Base-by-base conservation (phyloP, 2,113 vertebrate species). In the Catagonus wagneri region DNA sequence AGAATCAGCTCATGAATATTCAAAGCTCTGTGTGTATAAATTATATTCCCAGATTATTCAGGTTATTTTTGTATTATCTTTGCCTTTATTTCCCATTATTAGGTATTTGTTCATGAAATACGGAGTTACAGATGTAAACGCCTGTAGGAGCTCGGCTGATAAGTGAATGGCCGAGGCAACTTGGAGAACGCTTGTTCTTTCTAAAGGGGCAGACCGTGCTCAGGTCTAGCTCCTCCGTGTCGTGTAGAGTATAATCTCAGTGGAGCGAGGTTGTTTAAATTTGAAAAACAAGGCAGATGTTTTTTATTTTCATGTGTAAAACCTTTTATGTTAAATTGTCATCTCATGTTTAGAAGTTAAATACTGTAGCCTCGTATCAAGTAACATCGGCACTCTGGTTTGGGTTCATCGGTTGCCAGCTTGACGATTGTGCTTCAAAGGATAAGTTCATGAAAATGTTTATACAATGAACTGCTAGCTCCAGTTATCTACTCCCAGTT, bases 1-100 rank as follows among this genome's bases (percentile, higher is more conserved):
- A 52, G 65, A 93, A 39, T 89, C 58, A 83, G 4, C 71, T 65
- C 27, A 7, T 63, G 50, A 76, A 10, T 34, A 3, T 89, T 90
- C 7, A 54, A 20, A 95, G 36, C 3, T 83, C 17, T 29, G 0
- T 87, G 58, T 72, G 9, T 50, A 36, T 36, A n/a, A 65, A 34
- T 68, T 96, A 34, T 76, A 76, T 88, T 29, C 58, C 65, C 63
- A 66, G 44, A 22, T 84, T 66, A 56, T 79, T 71, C 20, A 19
- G 13, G 32, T 92, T 78, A 69, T n/a, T 52, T 92, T 61, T 96
- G 0, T 65, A 27, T 83, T 83, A 74, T n/a, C n/a, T 91, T 94
- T 96, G 50, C 6, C 72, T 91, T 86, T 92, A 22, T 69, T 86
- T 94, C 29, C 34, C 65, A 90, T 61, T 15, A 2, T 58, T 79